These are phyloP conservation scores for Chirona hameri DNA, from an alignment of 2,888 invertebrate species.

Conservation along the genomic window DNA sequence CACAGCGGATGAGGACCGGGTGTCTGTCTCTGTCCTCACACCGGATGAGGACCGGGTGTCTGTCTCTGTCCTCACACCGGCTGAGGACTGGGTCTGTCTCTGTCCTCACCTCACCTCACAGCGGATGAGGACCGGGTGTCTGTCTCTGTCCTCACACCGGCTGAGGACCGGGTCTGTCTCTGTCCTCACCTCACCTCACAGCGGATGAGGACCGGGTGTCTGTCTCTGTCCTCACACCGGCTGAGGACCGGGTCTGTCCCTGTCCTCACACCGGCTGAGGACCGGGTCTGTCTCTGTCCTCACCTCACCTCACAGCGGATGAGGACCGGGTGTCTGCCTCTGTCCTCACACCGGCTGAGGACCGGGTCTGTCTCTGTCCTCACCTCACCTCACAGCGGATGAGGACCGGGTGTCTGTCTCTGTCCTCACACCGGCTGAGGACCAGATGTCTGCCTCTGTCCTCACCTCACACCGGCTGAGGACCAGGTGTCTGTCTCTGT, in stretches of 20 bases:
- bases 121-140: conserved; percentile 85
- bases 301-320: conserved; percentile 71
- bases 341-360: conserved; percentile 61
- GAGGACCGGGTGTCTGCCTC: conserved; percentile 74
- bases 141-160: conserved; percentile 58
- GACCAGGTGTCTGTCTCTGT: conserved; percentile 51
- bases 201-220: conserved; percentile 85
- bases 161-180: conserved; percentile 75
- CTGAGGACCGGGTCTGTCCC: too few species aligned
- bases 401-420: conserved; percentile 74
- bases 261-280: conserved; percentile 76
- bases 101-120: conserved; percentile 56
- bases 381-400: conserved; percentile 71
- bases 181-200: conserved; percentile 64
- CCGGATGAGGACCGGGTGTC: conserved; percentile 85
- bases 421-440: conserved; percentile 61
- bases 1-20: conserved; percentile 84
- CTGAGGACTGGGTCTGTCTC: conserved; percentile 75
- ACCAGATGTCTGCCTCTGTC: too few species aligned
- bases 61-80: conserved; percentile 55
- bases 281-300: conserved; percentile 63
- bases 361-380: conserved; percentile 63
- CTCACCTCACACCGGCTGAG: conserved; percentile 72
- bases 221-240: conserved; percentile 3
- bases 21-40: conserved; percentile 62